Conservation (phyloP, 2,113 vertebrate genomes). For the Elaphurus davidianus region DNA sequence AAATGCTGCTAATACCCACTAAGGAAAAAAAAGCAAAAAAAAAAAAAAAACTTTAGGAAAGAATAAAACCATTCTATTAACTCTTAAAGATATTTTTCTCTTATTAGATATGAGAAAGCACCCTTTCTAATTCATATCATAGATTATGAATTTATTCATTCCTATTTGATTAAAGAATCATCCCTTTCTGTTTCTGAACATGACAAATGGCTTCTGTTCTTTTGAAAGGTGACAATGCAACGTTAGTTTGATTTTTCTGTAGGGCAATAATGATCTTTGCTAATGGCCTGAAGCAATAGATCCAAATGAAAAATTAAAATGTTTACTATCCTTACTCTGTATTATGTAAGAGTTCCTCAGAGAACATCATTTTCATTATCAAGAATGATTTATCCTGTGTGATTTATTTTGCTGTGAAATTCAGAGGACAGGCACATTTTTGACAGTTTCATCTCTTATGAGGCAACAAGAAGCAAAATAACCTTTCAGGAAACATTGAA, state of each 20-base stretch:
- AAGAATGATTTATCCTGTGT: background rate
- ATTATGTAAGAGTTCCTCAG: conserved; percentile 33
- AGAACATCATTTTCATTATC: conserved; percentile 34
- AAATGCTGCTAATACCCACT: background rate
- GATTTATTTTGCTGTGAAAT: conserved; percentile 50
- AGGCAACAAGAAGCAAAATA: conserved; percentile 14
- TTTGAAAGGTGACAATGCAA: conserved; percentile 43
- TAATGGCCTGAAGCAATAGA: conserved; percentile 48
- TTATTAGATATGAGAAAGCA: background rate
- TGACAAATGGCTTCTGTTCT: conserved; percentile 12
- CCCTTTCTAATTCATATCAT: background rate
- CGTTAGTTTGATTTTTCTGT: conserved; percentile 57
- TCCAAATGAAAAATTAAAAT: conserved; percentile 68
- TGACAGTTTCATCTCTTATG: conserved; percentile 30
- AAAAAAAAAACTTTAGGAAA: background rate
- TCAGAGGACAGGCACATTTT: background rate
- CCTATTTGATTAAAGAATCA: conserved; percentile 45
- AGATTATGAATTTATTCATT: conserved; percentile 4
- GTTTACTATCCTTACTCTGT: conserved; percentile 7
- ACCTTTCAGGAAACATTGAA: conserved; percentile 11
- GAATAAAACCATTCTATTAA: background rate
- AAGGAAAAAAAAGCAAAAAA: background rate
- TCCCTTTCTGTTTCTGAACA: conserved; percentile 39
- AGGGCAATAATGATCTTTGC: conserved; percentile 35
- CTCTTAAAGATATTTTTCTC: background rate